phyloP scores from a whole-genome alignment of 2,888 invertebrate species.

The Scaptodrosophila latifasciaeformis region DNA sequence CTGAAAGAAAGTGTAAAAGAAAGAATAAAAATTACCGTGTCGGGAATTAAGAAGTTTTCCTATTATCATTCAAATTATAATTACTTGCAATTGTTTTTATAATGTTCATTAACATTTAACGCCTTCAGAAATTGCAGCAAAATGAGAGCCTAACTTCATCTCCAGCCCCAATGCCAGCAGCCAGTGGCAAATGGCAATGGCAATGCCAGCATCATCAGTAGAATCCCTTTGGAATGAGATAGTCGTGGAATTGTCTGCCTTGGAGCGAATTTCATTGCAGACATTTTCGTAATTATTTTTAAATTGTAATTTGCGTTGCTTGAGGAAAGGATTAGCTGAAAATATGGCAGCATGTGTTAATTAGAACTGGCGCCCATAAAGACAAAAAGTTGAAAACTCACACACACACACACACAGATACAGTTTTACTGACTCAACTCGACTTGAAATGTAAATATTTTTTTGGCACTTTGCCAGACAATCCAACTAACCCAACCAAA shows the following conservation, averaged over 20 bases:
- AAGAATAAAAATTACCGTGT: slow-evolving; percentile 61
- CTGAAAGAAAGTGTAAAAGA: slow-evolving; percentile 8
- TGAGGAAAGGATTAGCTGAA: slow-evolving; percentile 49
- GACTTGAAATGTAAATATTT: not conserved
- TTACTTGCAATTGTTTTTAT: slow-evolving; percentile 68
- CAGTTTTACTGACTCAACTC: slow-evolving; percentile 16
- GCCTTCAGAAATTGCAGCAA: slow-evolving; percentile 57
- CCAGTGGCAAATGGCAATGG: no score
- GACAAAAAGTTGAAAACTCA: slow-evolving; percentile 26
- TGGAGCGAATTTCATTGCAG: slow-evolving; percentile 48
- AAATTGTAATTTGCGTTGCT: slow-evolving; percentile 62
- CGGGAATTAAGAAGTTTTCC: slow-evolving; percentile 68
- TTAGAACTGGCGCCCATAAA: slow-evolving; percentile 52
- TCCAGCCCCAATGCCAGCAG: no score
- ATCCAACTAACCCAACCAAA: not conserved
- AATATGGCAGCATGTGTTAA: slow-evolving; percentile 61
- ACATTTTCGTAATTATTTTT: slow-evolving; percentile 65
- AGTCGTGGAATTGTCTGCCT: slow-evolving; percentile 21
- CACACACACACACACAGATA: not conserved
- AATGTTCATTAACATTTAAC: slow-evolving; percentile 66
- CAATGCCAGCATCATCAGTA: not conserved
- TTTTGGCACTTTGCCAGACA: not conserved
- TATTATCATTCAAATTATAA: slow-evolving; percentile 70
- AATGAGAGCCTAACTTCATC: slow-evolving; percentile 12
- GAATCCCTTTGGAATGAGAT: not conserved